Evolutionary conservation across 2,888 invertebrate genomes (phyloP).

Genomic region (Drosophila prolongata): DNA sequence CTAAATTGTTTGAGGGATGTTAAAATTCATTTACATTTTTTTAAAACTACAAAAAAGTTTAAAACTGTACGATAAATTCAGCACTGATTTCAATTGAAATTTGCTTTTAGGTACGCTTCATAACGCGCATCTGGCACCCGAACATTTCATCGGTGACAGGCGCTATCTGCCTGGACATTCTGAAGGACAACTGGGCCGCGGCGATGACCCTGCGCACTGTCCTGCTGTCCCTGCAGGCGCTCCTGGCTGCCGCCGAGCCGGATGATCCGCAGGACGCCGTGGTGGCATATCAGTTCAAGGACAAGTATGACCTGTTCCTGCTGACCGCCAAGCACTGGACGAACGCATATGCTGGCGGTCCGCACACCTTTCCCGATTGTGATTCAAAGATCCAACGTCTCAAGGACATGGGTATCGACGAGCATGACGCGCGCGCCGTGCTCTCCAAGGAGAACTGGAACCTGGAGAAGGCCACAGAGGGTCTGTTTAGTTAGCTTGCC

Average conservation of each 20-base stretch:
- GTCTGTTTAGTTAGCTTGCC: constrained; percentile 90
- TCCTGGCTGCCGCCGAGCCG: constrained; percentile 95
- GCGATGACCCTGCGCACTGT: constrained; percentile 99
- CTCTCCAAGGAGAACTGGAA: constrained; percentile 97
- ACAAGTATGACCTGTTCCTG: constrained; percentile 93
- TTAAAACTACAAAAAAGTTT: too few species aligned
- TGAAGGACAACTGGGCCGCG: constrained; percentile 99
- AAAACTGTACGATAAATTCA: too few species aligned
- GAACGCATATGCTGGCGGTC: constrained; percentile 95
- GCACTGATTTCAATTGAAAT: not conserved
- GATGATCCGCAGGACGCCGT: constrained; percentile 98
- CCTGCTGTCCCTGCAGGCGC: constrained; percentile 96
- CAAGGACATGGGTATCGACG: constrained; percentile 97
- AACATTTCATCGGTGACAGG: constrained; percentile 99
- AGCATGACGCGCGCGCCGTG: constrained; percentile 94
- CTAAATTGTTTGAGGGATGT: too few species aligned
- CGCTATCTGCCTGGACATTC: constrained; percentile 98
- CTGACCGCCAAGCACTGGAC: constrained; percentile 98
- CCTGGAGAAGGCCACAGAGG: constrained; percentile 95
- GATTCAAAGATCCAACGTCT: constrained; percentile 94
- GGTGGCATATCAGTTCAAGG: constrained; percentile 98
- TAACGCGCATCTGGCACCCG: constrained; percentile 99
- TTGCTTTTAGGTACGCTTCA: constrained; percentile 92
- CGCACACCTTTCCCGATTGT: constrained; percentile 90
- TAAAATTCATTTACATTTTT: too few species aligned